phyloP scores from a whole-genome alignment of 2,888 invertebrate species.

The Andrena bicolor region DNA sequence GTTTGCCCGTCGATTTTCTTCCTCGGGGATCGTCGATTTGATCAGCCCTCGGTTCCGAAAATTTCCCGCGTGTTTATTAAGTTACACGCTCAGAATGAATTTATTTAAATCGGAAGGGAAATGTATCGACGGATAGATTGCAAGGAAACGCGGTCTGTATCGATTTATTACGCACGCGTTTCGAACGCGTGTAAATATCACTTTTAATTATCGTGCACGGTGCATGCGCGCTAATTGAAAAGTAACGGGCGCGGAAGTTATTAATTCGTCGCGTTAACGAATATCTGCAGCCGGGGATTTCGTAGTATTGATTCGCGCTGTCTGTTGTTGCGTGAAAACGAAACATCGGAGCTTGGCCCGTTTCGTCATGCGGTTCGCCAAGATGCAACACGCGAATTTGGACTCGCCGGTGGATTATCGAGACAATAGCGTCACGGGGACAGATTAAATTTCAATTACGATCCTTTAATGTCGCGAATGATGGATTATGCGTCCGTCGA shows the following conservation, averaged over 20 bases:
- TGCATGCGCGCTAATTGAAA: slow-evolving; percentile 19
- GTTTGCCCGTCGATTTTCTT: slow-evolving; percentile 27
- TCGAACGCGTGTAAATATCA: slow-evolving; percentile 18
- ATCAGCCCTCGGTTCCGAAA: background rate
- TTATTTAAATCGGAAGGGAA: background rate
- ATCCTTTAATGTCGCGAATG: slow-evolving; percentile 10
- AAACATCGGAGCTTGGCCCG: slow-evolving; percentile 9
- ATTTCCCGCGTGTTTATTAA: background rate
- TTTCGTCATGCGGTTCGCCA: background rate
- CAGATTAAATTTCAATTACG: slow-evolving; percentile 38
- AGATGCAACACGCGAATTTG: background rate
- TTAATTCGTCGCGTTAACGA: slow-evolving; percentile 37
- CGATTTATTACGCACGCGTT: background rate
- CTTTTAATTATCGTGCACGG: slow-evolving; percentile 30
- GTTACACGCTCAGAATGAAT: background rate
- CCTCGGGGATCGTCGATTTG: background rate
- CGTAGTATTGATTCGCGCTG: slow-evolving; percentile 1
- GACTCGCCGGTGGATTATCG: background rate
- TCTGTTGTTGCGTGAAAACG: slow-evolving; percentile 8
- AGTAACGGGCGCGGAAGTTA: slow-evolving; percentile 30
- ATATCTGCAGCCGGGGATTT: slow-evolving; percentile 8
- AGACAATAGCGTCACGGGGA: background rate
- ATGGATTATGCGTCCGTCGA: slow-evolving; percentile 15
- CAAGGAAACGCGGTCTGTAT: background rate
- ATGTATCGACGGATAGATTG: background rate